phyloP scores from a whole-genome alignment of 2,888 invertebrate species.

The Frankliniella fusca region DNA sequence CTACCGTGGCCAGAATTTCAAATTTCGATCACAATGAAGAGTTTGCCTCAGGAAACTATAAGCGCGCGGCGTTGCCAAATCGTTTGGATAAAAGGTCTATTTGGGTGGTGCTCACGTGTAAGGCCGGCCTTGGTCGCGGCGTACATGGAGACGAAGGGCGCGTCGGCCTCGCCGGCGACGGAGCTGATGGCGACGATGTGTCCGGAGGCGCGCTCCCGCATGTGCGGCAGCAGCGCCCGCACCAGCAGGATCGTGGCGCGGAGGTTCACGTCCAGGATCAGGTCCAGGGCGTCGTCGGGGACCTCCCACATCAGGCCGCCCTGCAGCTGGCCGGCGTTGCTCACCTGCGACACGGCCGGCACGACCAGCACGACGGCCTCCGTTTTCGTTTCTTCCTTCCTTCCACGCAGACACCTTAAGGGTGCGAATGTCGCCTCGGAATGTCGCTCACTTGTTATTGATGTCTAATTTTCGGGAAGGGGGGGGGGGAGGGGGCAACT shows the following conservation, averaged over 20 bases:
- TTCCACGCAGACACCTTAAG: no score
- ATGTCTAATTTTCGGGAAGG: no score
- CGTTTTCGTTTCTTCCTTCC: no score
- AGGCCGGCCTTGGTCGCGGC: slow-evolving; percentile 1
- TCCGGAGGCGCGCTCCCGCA: background rate
- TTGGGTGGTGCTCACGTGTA: background rate
- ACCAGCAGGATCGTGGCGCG: background rate
- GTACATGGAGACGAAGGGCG: background rate
- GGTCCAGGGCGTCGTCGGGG: background rate
- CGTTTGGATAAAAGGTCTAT: no score
- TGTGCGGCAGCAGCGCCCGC: background rate
- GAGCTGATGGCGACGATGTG: slow-evolving; percentile 5
- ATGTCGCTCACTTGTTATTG: no score
- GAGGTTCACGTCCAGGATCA: slow-evolving; percentile 8
- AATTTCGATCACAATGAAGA: no score
- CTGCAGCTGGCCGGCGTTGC: background rate
- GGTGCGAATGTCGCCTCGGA: no score
- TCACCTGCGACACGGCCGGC: slow-evolving; percentile 10
- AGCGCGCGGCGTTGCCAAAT: no score
- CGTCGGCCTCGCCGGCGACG: background rate
- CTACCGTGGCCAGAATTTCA: no score
- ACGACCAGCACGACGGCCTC: no score
- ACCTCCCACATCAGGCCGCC: background rate
- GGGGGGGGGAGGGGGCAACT: no score
- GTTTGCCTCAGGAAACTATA: no score